Conservation (phyloP, 2,888 invertebrate genomes). For the Leuctra nigra region DNA sequence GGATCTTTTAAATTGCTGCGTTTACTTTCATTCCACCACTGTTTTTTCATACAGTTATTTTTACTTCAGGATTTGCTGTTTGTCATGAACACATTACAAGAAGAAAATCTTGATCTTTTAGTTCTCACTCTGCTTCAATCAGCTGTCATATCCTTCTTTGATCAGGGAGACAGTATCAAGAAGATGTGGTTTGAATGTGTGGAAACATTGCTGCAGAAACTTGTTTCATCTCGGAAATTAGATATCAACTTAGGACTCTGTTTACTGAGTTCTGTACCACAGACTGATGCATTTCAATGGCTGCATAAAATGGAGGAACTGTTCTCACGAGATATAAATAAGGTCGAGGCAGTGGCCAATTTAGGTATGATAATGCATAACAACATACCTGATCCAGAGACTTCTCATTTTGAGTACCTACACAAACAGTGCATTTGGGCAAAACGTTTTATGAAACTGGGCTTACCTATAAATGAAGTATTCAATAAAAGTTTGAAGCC, state of each 20-base stretch:
- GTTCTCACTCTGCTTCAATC: no score
- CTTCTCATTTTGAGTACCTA: neutral
- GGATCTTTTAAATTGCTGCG: no score
- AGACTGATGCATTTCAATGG: constrained; percentile 34
- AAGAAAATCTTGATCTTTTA: constrained; percentile 34
- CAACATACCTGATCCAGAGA: neutral
- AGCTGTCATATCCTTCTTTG: no score
- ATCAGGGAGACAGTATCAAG: no score
- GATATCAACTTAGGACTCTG: constrained; percentile 38
- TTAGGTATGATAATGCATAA: neutral
- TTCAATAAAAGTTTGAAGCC: neutral
- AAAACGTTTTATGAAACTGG: neutral
- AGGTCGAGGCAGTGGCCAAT: neutral
- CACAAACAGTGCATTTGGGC: neutral
- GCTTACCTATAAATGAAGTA: neutral
- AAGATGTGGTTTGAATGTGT: no score
- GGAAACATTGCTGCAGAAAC: constrained; percentile 38
- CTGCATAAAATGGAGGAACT: constrained; percentile 30
- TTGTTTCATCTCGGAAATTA: constrained; percentile 37
- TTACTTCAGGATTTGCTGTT: constrained; percentile 22
- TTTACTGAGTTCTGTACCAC: constrained; percentile 36
- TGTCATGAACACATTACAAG: constrained; percentile 26
- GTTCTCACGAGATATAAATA: constrained; percentile 20
- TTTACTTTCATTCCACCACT: no score
- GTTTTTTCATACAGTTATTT: neutral